These are phyloP conservation scores for Calliphora vomitoria DNA, from an alignment of 2,888 invertebrate genomes.

Conservation along the genomic window DNA sequence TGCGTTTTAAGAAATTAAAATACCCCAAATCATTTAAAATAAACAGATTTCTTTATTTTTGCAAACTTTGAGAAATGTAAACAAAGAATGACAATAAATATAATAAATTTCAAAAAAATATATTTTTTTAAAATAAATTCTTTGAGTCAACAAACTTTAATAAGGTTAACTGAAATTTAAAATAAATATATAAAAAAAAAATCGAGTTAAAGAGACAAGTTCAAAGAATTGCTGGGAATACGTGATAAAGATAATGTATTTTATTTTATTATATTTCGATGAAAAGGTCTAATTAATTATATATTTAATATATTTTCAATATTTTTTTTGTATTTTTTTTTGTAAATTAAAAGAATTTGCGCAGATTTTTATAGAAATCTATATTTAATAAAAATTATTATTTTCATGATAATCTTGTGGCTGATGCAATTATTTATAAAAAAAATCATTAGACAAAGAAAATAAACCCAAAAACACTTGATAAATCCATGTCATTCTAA, in stretches of 20 bases:
- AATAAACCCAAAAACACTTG: background rate
- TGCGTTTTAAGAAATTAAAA: constrained; percentile 1
- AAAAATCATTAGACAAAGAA: background rate
- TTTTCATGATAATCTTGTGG: constrained; percentile 34
- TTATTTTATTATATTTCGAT: background rate
- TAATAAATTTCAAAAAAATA: background rate
- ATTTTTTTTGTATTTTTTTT: constrained; percentile 29
- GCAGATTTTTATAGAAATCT: constrained; percentile 3
- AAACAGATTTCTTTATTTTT: constrained; percentile 2
- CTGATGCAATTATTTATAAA: constrained; percentile 40
- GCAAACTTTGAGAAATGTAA: background rate
- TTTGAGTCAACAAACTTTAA: constrained; percentile 39
- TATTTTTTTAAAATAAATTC: constrained; percentile 1
- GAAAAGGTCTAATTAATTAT: background rate
- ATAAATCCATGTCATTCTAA: background rate
- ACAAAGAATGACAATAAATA: constrained; percentile 6
- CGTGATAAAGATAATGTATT: background rate
- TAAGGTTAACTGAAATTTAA: constrained; percentile 8
- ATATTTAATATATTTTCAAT: background rate
- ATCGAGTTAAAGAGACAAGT: background rate
- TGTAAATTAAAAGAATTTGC: background rate
- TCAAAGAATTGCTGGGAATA: background rate
- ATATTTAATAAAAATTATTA: background rate
- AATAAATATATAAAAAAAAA: background rate
- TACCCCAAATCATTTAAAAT: background rate